Conservation (phyloP, 2,888 invertebrate genomes). For the Cheiracanthium punctorium region DNA sequence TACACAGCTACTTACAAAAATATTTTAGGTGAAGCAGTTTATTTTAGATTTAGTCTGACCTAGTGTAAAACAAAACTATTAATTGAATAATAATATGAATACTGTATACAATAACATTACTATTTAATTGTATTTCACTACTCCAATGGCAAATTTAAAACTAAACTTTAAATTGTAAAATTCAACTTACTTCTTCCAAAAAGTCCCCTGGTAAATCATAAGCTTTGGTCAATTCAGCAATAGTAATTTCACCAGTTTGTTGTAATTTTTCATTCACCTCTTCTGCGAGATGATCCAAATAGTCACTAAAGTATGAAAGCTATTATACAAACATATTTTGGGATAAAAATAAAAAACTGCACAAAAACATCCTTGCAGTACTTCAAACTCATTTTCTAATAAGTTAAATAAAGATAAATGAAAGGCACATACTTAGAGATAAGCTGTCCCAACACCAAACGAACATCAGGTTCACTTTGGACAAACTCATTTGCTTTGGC, state of each 20-base stretch:
- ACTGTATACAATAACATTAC: no score
- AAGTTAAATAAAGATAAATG: not conserved
- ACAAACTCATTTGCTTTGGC: conserved; percentile 83
- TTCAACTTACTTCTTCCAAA: conserved; percentile 81
- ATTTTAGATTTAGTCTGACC: no score
- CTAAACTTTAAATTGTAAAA: no score
- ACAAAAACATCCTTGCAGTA: not conserved
- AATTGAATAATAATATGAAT: no score
- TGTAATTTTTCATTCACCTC: conserved; percentile 95
- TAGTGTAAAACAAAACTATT: no score
- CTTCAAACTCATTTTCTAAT: not conserved
- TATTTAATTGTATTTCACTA: not conserved
- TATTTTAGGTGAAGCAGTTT: no score
- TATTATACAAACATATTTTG: not conserved
- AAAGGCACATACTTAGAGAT: conserved; percentile 81
- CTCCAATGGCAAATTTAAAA: no score
- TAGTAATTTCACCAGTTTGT: conserved; percentile 88
- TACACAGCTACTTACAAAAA: no score
- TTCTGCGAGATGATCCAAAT: conserved; percentile 87
- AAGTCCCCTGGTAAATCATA: conserved; percentile 96
- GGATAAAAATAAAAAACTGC: not conserved
- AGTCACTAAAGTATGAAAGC: conserved; percentile 82
- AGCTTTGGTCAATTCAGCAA: conserved; percentile 89
- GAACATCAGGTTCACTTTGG: conserved; percentile 81
- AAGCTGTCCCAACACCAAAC: conserved; percentile 91